phyloP scores from a whole-genome alignment of 2,113 vertebrate species.

The Cisticola juncidis region DNA sequence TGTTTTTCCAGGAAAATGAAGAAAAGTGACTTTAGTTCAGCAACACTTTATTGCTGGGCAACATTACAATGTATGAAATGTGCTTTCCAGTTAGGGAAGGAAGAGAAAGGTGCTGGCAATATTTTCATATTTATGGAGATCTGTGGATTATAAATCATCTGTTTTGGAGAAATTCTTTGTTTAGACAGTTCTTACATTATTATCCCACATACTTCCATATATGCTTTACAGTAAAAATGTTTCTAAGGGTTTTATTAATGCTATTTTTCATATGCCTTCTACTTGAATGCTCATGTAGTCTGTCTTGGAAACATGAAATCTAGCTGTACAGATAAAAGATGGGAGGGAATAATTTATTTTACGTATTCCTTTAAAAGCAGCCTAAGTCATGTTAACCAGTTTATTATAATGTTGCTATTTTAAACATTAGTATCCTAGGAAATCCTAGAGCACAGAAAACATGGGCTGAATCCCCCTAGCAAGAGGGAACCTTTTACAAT shows the following conservation, averaged over 20 bases:
- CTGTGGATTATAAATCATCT: slow-evolving; percentile 23
- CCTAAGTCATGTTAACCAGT: not conserved
- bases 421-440: not conserved
- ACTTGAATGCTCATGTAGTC: not conserved
- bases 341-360: not conserved
- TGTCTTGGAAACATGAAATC: not conserved
- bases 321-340: not conserved
- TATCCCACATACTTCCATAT: not conserved
- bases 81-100: not conserved
- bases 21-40: slow-evolving; percentile 55
- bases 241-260: slow-evolving; percentile 15
- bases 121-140: slow-evolving; percentile 20
- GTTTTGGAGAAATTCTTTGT: not conserved
- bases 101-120: not conserved
- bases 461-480: not conserved
- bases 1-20: slow-evolving; percentile 59
- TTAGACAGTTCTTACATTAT: not conserved
- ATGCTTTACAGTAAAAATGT: not conserved
- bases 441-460: not conserved
- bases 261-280: slow-evolving; percentile 19
- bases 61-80: not conserved
- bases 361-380: not conserved
- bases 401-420: not conserved
- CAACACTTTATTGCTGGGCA: slow-evolving; percentile 44
- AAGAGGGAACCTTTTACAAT: slow-evolving; percentile 16